These are phyloP conservation scores for Limulus polyphemus DNA, from an alignment of 2,888 invertebrate genomes.

Conservation along the genomic window DNA sequence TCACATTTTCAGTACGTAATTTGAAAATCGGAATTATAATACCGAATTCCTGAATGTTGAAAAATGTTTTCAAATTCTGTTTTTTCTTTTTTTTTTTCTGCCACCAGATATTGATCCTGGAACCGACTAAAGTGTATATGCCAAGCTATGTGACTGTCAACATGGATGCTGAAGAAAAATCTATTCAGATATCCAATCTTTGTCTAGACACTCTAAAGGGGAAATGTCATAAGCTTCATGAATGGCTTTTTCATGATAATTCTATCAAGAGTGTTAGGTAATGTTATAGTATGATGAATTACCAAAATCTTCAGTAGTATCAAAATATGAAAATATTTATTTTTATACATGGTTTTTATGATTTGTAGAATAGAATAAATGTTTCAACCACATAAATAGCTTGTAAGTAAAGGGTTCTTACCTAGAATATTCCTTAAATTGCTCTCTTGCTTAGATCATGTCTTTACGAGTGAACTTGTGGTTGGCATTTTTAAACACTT, in stretches of 20 bases:
- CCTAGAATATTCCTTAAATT: no score
- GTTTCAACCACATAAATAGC: no score
- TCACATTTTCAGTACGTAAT: no score
- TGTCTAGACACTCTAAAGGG: constrained; percentile 64
- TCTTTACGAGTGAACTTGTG: no score
- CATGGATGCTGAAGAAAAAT: constrained; percentile 82
- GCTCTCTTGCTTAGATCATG: no score
- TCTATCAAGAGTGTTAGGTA: constrained; percentile 75
- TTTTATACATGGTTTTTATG: not conserved
- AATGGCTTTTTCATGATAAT: constrained; percentile 84
- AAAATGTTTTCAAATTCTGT: no score
- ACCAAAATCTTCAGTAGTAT: not conserved
- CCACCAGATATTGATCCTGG: constrained; percentile 53
- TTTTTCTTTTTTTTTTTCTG: not conserved
- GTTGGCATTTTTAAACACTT: no score
- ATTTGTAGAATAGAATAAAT: no score
- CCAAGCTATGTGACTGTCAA: constrained; percentile 94
- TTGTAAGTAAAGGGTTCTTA: no score
- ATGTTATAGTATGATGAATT: constrained; percentile 5
- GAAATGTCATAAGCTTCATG: constrained; percentile 58
- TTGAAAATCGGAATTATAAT: no score
- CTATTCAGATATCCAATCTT: constrained; percentile 73
- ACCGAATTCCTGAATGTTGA: not conserved
- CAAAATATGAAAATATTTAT: not conserved
- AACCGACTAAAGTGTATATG: constrained; percentile 83